Percentiles rank a stretch among this genome's conserved stretches.
phyloP scores from a whole-genome alignment of 2,888 invertebrate genomes.

The Phrixothrix hirtus region DNA sequence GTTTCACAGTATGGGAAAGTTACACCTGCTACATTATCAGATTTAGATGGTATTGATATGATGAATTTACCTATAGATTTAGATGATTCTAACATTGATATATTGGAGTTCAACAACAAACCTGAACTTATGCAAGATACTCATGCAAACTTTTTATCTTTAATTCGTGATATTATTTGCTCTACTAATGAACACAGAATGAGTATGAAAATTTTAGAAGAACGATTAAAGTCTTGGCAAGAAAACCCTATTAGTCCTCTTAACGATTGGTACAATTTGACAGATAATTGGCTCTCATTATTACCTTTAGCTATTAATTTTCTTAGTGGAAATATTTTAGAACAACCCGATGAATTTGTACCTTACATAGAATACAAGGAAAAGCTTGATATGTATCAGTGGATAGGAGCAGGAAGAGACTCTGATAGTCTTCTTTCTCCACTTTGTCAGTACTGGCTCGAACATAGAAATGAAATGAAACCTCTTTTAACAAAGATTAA shows the following conservation, averaged over 20 bases:
- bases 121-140: conserved; percentile 75
- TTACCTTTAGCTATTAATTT: conserved; percentile 81
- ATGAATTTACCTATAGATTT: conserved; percentile 77
- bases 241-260: conserved; percentile 79
- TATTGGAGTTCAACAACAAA: conserved; percentile 60
- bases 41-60: conserved; percentile 70
- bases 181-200: conserved; percentile 84
- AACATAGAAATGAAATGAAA: conserved; percentile 60
- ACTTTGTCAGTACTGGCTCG: conserved; percentile 80
- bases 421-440: conserved; percentile 76
- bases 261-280: conserved; percentile 76
- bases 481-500: conserved; percentile 48
- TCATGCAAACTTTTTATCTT: conserved; percentile 82
- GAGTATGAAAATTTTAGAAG: conserved; percentile 73
- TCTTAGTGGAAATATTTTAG: conserved; percentile 79
- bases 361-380: conserved; percentile 85
- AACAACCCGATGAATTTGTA: conserved; percentile 83
- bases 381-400: conserved; percentile 75
- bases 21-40: conserved; percentile 57
- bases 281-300: conserved; percentile 74
- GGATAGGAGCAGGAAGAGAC: conserved; percentile 94
- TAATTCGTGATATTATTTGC: conserved; percentile 86
- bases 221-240: conserved; percentile 73
- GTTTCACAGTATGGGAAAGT: conserved; percentile 31
- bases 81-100: conserved; percentile 64